These are phyloP conservation scores for Dermolepida albohirtum DNA, from an alignment of 2,888 invertebrate genomes.

Conservation along the genomic window DNA sequence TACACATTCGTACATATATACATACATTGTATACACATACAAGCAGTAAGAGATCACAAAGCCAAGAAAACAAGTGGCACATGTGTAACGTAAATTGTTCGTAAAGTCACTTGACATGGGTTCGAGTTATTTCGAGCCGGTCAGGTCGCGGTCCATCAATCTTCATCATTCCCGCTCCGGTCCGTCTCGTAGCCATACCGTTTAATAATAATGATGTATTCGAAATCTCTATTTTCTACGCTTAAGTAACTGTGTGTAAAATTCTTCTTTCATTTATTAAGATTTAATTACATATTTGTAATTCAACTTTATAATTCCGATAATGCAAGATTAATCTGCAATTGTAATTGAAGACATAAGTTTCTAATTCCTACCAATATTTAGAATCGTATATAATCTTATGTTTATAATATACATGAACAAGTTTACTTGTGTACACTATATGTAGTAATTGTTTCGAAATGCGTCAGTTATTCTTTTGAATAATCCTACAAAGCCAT, in stretches of 20 bases:
- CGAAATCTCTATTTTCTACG: slow-evolving; percentile 38
- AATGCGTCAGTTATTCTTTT: no score
- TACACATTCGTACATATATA: not conserved
- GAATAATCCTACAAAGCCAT: no score
- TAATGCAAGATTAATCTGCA: no score
- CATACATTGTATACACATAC: not conserved
- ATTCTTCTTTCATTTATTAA: not conserved
- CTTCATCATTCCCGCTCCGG: slow-evolving; percentile 49
- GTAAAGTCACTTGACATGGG: slow-evolving; percentile 45
- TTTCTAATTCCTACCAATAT: no score
- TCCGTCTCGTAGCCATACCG: slow-evolving; percentile 47
- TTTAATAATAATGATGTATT: slow-evolving; percentile 45
- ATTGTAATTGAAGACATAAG: no score
- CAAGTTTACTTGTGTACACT: not conserved
- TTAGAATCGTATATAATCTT: no score
- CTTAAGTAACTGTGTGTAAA: not conserved
- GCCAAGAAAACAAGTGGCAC: slow-evolving; percentile 33
- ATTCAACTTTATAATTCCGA: no score
- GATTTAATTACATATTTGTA: not conserved
- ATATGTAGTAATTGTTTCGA: not conserved
- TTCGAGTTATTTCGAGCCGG: slow-evolving; percentile 48
- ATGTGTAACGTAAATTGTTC: slow-evolving; percentile 39
- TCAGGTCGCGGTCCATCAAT: slow-evolving; percentile 50
- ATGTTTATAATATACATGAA: no score
- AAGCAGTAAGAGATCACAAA: not conserved